These are phyloP conservation scores for Pontoporia blainvillei DNA, from an alignment of 2,113 vertebrate species.

Conservation along the genomic window DNA sequence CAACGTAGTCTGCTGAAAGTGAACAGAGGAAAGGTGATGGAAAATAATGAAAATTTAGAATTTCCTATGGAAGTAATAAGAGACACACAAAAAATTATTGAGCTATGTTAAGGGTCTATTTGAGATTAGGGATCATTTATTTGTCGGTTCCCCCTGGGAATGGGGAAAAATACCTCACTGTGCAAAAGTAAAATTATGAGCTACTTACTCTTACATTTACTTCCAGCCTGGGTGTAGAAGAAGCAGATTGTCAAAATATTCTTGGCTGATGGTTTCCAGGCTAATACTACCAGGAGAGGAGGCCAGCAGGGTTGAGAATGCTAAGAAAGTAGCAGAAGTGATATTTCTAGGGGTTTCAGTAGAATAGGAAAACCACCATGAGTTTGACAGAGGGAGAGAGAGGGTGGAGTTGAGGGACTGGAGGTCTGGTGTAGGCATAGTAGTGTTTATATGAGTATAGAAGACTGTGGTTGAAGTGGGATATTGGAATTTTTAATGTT, in stretches of 20 bases:
- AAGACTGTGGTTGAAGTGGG: background rate
- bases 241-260: slow-evolving; percentile 7
- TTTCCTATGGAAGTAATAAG: background rate
- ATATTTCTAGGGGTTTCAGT: background rate
- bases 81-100: background rate
- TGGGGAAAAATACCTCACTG: background rate
- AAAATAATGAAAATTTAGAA: background rate
- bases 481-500: background rate
- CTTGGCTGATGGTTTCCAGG: background rate
- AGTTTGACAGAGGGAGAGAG: background rate
- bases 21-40: background rate
- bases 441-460: background rate
- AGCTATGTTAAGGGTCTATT: background rate
- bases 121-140: background rate
- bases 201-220: background rate
- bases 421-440: background rate
- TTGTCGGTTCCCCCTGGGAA: background rate
- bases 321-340: background rate
- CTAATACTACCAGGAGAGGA: background rate
- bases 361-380: background rate
- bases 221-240: background rate
- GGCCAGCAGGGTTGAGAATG: background rate
- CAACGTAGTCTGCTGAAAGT: background rate
- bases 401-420: background rate
- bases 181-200: slow-evolving; percentile 1